phyloP scores from a whole-genome alignment of 1,140 invertebrate species.

The Cherax destructor region DNA sequence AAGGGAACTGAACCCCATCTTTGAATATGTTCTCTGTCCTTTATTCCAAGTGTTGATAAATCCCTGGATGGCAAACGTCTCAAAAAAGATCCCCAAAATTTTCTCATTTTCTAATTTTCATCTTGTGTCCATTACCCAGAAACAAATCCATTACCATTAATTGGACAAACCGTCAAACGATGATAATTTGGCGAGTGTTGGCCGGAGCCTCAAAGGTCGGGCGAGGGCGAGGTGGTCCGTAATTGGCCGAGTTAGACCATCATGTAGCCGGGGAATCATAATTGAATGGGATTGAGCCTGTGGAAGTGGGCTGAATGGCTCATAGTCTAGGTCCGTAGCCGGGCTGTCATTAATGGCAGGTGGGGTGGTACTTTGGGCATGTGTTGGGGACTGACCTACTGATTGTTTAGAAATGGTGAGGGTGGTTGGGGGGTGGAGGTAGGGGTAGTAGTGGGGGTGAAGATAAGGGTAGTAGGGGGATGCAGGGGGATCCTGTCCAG shows the following conservation, averaged over 20 bases:
- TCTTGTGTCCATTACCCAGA: not conserved
- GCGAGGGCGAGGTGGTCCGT: slow-evolving; percentile 1
- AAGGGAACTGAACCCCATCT: too few relatives aligned
- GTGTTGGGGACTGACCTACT: too few relatives aligned
- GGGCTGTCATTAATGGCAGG: too few relatives aligned
- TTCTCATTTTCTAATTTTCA: too few relatives aligned
- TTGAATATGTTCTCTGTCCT: too few relatives aligned
- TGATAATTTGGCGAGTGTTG: not conserved
- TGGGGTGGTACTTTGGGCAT: too few relatives aligned
- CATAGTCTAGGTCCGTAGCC: not conserved
- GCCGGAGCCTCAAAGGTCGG: not conserved
- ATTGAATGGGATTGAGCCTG: slow-evolving; percentile 14
- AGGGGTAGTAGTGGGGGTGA: not conserved
- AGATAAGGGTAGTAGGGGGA: not conserved
- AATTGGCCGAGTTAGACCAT: slow-evolving; percentile 17
- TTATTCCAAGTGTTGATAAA: too few relatives aligned
- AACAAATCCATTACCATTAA: not conserved
- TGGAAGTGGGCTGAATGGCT: not conserved
- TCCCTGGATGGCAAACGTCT: too few relatives aligned
- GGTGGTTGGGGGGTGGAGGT: not conserved
- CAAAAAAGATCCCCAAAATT: too few relatives aligned
- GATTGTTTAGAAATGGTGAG: too few relatives aligned
- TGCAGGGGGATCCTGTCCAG: too few relatives aligned
- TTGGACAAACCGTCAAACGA: not conserved
- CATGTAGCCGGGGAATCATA: slow-evolving; percentile 4